Evolutionary conservation across 2,113 vertebrate species (phyloP).

Genomic region (Ammospiza nelsoni): DNA sequence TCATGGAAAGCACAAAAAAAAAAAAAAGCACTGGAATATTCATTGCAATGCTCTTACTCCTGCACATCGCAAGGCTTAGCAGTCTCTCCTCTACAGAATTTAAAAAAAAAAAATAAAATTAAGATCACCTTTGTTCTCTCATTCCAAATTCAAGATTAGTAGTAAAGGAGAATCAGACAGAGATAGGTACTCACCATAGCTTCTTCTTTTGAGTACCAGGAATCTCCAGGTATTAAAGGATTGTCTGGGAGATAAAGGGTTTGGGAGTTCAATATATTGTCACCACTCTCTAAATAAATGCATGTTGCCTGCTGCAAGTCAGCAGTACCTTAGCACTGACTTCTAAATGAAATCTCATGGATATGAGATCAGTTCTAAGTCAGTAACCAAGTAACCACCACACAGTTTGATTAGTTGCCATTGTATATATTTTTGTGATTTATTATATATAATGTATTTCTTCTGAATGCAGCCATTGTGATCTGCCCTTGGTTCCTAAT

Average conservation of each 20-base stretch:
- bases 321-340: neutral
- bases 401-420: neutral
- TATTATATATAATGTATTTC: neutral
- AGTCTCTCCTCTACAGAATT: neutral
- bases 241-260: neutral
- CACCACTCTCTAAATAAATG: neutral
- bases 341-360: neutral
- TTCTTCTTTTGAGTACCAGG: neutral
- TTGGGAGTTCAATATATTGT: neutral
- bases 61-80: neutral
- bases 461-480: neutral
- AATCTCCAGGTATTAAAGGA: neutral
- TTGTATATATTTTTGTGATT: neutral
- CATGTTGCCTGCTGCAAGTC: neutral
- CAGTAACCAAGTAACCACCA: neutral
- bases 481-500: neutral
- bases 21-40: neutral
- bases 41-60: neutral
- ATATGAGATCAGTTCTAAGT: neutral
- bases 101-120: neutral
- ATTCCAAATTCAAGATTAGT: neutral
- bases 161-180: neutral
- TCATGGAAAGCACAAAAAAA: neutral
- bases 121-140: neutral
- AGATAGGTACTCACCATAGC: neutral